Conservation (phyloP, 2,888 invertebrate genomes). For the Parnassius glacialis region DNA sequence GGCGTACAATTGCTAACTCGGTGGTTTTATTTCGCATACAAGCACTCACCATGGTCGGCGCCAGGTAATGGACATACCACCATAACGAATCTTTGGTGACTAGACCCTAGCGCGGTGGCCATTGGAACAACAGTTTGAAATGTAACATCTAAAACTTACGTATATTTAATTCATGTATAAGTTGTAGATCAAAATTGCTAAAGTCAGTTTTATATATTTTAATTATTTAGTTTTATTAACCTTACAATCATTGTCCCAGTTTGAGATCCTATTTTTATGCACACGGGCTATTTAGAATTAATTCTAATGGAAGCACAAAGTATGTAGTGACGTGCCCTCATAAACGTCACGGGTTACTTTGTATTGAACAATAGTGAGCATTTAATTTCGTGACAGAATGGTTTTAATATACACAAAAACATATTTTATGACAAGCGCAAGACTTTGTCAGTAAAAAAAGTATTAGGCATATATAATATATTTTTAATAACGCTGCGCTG, state of each 20-base stretch:
- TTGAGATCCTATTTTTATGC: slow-evolving; percentile 32
- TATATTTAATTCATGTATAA: slow-evolving; percentile 12
- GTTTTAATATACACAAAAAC: slow-evolving; percentile 37
- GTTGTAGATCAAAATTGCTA: slow-evolving; percentile 51
- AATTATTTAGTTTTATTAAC: slow-evolving; percentile 39
- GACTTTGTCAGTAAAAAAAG: slow-evolving; percentile 42
- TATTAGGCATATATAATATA: slow-evolving; percentile 39
- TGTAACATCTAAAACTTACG: slow-evolving; percentile 5
- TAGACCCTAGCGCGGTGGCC: slow-evolving; percentile 33
- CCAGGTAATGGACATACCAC: slow-evolving; percentile 68
- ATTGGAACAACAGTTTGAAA: slow-evolving; percentile 10
- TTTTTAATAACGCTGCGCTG: slow-evolving; percentile 37
- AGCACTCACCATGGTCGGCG: slow-evolving; percentile 40
- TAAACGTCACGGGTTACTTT: slow-evolving; percentile 22
- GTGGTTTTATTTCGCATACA: slow-evolving; percentile 68
- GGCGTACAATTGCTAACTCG: slow-evolving; percentile 63
- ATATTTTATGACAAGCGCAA: slow-evolving; percentile 35
- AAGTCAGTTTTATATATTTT: slow-evolving; percentile 50
- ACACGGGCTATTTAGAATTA: slow-evolving; percentile 21
- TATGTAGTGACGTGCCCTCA: slow-evolving; percentile 23
- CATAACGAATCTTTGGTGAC: slow-evolving; percentile 54
- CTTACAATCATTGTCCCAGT: slow-evolving; percentile 38
- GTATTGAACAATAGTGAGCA: slow-evolving; percentile 50
- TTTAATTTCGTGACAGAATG: slow-evolving; percentile 69
- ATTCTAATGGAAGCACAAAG: slow-evolving; percentile 11